Evolutionary conservation across 1,140 invertebrate species (phyloP), one percentile per base, ranked within the genome.

Genomic region (Periplaneta americana): DNA sequence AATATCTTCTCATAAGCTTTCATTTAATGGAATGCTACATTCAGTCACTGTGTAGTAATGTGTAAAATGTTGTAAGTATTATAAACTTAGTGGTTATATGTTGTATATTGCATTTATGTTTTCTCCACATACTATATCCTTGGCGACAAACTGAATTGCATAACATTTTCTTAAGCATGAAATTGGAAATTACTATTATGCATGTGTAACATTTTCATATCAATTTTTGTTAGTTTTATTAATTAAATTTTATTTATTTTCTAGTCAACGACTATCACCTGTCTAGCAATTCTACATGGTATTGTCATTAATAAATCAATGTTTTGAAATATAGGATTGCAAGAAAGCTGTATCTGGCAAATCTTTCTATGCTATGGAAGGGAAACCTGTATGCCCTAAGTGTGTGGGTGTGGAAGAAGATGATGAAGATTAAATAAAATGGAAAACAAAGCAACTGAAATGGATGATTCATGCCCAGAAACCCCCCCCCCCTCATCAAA

Each of bases 351-450:
- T 99, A 81, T 94, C 95, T 87, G 96, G 96, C 84, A 97, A 97
- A 88, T 97, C 96, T 80, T 98, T 98, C 91, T 98, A 98, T 89
- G 96, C 95, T 82, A 96, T 97, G 92, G 96, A 97, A 89, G 95
- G 95, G 84, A 96, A 96, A 88, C 96, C 96, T 34, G 95, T 97
- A 83, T 97, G 96, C 90, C 95, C 94, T 48, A 93, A 94, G 89
- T 97, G 96, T 89, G 95, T 96, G 85, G 96, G 96, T 82, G 94
- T 96, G 75, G 96, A 96, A 85, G 96, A 96, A 85, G 96, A 97
- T 84, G 95, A 96, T 75, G 84, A 85, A 80, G 82, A 82, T 48
- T 74, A 82, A 80, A n/a, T n/a, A n/a, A 82, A 85, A 81, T 66
- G 77, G 33, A 76, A 36, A 81, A 10, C 15, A 78, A 75, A 74